These are phyloP conservation scores for Hirtodrosophila trivittata DNA, from an alignment of 2,888 invertebrate genomes.

Conservation along the genomic window DNA sequence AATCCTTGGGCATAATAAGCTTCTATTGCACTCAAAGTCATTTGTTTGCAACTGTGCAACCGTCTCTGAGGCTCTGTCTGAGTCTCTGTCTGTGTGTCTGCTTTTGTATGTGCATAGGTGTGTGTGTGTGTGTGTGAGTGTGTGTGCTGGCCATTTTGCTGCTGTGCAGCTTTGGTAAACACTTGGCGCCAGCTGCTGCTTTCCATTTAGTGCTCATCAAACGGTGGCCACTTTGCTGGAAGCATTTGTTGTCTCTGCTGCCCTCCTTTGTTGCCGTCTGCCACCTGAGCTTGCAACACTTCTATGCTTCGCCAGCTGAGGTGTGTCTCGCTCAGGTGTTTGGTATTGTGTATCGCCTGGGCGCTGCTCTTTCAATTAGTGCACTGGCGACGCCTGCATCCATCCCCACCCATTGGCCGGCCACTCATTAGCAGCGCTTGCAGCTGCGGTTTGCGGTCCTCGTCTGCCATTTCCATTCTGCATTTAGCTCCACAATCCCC, in stretches of 20 bases:
- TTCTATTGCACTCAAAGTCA: constrained; percentile 69
- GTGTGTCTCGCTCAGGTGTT: constrained; percentile 46
- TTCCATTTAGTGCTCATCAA: constrained; percentile 64
- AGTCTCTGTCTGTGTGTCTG: not conserved
- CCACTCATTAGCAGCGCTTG: constrained; percentile 73
- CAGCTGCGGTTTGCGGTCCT: constrained; percentile 62
- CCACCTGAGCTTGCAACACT: constrained; percentile 6
- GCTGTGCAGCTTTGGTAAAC: constrained; percentile 59
- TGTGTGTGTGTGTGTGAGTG: constrained; percentile 5
- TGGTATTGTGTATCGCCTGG: constrained; percentile 18
- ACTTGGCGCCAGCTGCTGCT: constrained; percentile 59
- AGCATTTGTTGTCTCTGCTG: constrained; percentile 29
- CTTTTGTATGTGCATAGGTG: not conserved
- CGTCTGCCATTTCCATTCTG: constrained; percentile 4
- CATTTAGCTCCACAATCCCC: constrained; percentile 13
- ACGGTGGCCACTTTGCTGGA: constrained; percentile 46
- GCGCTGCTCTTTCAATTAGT: constrained; percentile 63
- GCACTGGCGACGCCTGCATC: constrained; percentile 35
- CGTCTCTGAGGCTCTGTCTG: not conserved
- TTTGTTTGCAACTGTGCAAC: constrained; percentile 39
- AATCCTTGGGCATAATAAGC: constrained; percentile 70
- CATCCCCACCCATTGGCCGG: constrained; percentile 29
- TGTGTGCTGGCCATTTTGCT: constrained; percentile 58
- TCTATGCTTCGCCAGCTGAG: constrained; percentile 1
- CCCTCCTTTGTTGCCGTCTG: not conserved